phyloP scores from a whole-genome alignment of 2,888 invertebrate genomes.

The Salpingus planirostris region DNA sequence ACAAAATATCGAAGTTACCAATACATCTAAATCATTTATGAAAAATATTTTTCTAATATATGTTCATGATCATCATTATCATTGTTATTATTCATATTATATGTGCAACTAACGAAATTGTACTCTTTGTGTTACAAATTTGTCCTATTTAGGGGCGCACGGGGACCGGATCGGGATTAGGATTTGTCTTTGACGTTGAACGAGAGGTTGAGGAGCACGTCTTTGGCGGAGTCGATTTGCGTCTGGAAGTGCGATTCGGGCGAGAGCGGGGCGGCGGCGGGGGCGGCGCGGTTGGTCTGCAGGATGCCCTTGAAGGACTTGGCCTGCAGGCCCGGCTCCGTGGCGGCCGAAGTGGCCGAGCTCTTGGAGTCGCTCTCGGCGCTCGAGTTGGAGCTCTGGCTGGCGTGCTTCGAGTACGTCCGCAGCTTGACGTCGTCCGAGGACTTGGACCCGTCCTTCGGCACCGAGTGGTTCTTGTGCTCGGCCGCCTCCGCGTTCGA shows the following conservation, averaged over 20 bases:
- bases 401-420: conserved; percentile 24
- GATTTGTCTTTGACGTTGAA: conserved; percentile 34
- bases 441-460: conserved; percentile 25
- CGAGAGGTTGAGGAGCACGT: conserved; percentile 36
- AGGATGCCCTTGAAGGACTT: conserved; percentile 36
- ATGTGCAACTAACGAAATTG: conserved; percentile 36
- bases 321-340: conserved; percentile 19
- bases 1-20: conserved; percentile 23
- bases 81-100: too few relatives aligned
- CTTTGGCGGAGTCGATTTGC: conserved; percentile 35
- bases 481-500: conserved; percentile 82
- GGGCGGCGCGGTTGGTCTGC: conserved; percentile 22
- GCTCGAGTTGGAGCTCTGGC: conserved; percentile 38
- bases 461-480: conserved; percentile 51
- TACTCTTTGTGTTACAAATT: conserved; percentile 29
- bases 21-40: conserved; percentile 26
- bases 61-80: too few relatives aligned
- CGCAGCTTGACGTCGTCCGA: conserved; percentile 24
- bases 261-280: conserved; percentile 24
- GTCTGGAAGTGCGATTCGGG: conserved; percentile 31
- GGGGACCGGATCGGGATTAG: too few relatives aligned
- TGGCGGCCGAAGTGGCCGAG: conserved; percentile 29
- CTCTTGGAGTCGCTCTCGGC: conserved; percentile 39
- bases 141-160: conserved; percentile 12
- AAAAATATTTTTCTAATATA: conserved; percentile 31